A percentile compares a stretch with the other conserved stretches of the same genome.
phyloP scores from a whole-genome alignment of 2,888 invertebrate genomes.

The Dolichopus griseipennis region DNA sequence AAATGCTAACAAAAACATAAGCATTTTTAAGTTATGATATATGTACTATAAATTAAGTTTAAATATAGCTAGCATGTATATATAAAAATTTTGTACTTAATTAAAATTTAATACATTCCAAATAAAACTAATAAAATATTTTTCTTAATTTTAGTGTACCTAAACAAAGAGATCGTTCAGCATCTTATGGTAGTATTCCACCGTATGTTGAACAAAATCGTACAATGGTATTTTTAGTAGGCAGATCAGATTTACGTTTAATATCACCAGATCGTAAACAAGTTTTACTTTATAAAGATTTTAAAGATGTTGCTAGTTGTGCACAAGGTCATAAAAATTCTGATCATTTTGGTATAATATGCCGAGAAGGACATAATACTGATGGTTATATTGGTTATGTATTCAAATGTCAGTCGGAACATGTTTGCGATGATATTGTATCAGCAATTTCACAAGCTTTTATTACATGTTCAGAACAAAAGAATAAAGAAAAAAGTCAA shows the following conservation, averaged over 20 bases:
- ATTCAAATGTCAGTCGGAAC: constrained; percentile 79
- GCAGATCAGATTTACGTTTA: constrained; percentile 73
- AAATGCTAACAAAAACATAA: too few relatives aligned
- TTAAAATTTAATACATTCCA: neutral
- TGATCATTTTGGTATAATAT: constrained; percentile 91
- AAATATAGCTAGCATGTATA: too few relatives aligned
- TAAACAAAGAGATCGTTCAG: constrained; percentile 49
- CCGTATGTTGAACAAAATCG: constrained; percentile 65
- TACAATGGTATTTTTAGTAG: constrained; percentile 88
- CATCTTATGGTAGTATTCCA: constrained; percentile 54
- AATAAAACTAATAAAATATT: neutral
- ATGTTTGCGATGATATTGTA: constrained; percentile 72
- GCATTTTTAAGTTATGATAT: too few relatives aligned
- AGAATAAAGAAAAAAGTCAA: constrained; percentile 55
- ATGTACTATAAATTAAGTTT: too few relatives aligned
- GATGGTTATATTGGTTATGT: constrained; percentile 73
- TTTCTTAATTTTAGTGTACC: constrained; percentile 31
- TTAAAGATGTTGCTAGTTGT: constrained; percentile 82
- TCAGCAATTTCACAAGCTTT: constrained; percentile 47
- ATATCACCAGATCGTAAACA: constrained; percentile 91
- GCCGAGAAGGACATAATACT: constrained; percentile 59
- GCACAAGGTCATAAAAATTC: constrained; percentile 70
- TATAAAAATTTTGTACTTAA: too few relatives aligned
- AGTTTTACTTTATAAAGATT: constrained; percentile 74
- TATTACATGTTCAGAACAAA: constrained; percentile 42